Evolutionary conservation across 2,113 vertebrate species (phyloP), one percentile per base, ranked within the genome.

Genomic region (Glaucomys volans): DNA sequence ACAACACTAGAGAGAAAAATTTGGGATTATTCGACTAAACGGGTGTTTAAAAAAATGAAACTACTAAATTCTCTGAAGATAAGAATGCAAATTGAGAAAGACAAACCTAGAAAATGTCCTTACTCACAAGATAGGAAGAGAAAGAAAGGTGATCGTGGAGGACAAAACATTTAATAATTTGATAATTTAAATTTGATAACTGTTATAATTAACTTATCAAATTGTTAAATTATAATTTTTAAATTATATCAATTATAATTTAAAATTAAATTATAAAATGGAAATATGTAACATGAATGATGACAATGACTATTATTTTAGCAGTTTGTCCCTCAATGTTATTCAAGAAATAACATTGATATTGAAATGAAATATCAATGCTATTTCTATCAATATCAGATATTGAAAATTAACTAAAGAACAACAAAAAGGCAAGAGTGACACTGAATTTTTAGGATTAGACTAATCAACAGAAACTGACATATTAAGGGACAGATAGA

Each of bases 401-500:
- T 75, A 40, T 2, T 69, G 26, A 66, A 88, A 79, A 12, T 89
- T 35, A 37, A 47, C 22, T 77, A 52, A 64, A 94, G 30, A 82
- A 88, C 72, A 79, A 77, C 83, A 37, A 92, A 74, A 92, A 95
- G 9, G 20, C 7, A 85, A 84, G 28, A 69, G 35, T 30, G 6
- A 81, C 17, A 42, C 32, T 57, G 91, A 79, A 64, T 69, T 79
- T 96, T 85, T 57, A 80, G 28, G 84, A 88, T 77, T 62, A 32
- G 77, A 42, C 81, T n/a, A n/a, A n/a, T n/a, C 64, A 80, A 66
- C 6, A 72, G 42, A 85, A 77, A 54, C 52, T 50, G 18, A 44
- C 2, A 1, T 75, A 20, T 74, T 22, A 83, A 89, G n/a, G 42
- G 50, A 57, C 17, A 75, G 40, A 77, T 74, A 81, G 30, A 76